Evolutionary conservation across 2,113 vertebrate genomes (phyloP), one percentile per base, ranked within the genome.

Genomic region (Gambusia affinis): DNA sequence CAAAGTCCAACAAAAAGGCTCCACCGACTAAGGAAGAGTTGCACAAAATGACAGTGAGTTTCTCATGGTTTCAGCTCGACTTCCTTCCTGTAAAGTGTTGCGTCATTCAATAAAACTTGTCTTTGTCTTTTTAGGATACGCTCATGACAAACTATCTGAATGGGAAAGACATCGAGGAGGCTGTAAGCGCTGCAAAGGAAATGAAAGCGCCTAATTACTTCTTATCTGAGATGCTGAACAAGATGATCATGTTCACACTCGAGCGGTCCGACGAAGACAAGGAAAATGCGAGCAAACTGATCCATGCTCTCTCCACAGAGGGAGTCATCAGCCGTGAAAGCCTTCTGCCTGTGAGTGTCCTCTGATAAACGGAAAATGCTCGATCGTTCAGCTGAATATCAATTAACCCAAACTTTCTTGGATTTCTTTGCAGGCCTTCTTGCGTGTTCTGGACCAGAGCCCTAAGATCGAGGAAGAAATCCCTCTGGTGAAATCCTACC

Each of bases 161-260:
- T 88, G 96, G 91, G 86, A 96, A 95, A 91, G 96, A 96, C 83
- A 87, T 96, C 19, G 95, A 95, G 0, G 96, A 96, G 76, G 96
- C 97, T 37, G 95, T 98, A 75, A 95, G 22, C 68, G 91, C 95
- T 75, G 94, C 96, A 60, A 95, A 94, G 91, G 98, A 99, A 88
- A 97, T 99, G 96, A 97, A 94, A 87, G 96, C 96, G 75, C 98
- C 98, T 0, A 98, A 97, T 90, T 97, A 97, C 88, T 97, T 98
- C 76, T 88, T 98, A 90, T 94, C 97, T 63, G 98, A 99, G 92
- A 97, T 99, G 96, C 54, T 99, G 89, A 97, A 96, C 92, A 97
- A 96, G 95, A 95, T 98, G 27, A 93, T 99, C 60, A 88, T 97
- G 76, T 93, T 95, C 4, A 97, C 97, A 30, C 93, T 99, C 4